Evolutionary conservation across 1,140 invertebrate species (phyloP), one percentile per base, ranked within the genome.

Genomic region (Aporrectodea caliginosa): DNA sequence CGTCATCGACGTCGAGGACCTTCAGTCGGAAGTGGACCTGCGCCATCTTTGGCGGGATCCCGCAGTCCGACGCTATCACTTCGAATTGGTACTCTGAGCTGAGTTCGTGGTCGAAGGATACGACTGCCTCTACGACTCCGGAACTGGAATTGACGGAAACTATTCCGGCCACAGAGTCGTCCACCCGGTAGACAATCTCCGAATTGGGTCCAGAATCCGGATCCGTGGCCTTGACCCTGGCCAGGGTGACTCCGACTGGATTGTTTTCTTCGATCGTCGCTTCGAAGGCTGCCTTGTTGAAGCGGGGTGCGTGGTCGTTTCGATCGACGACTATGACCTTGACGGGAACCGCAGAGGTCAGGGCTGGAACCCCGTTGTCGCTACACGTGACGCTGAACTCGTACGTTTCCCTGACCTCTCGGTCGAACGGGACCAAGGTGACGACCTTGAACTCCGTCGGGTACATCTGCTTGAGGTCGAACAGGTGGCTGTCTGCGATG

Each of bases 201-300:
- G 58, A 33, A 32, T 43, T 69, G n/a, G 34, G 22, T 69, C 79
- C 75, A 27, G 33, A n/a, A 33, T 77, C 77, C 22, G 33, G 14
- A 35, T 78, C 35, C 29, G 34, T 78, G 69, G 75, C 71, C 22
- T 58, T 58, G 31, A 81, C 69, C 35, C 30, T 34, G 32, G 43
- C 16, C 16, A 81, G 22, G 35, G 33, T 72, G 16, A 29, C 30
- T 14, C 77, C 80, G n/a, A 68, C 2, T 30, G 32, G 27, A 34
- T 78, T 81, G 77, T 81, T 81, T 27, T 81, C 80, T 16, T 34
- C n/a, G 27, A 81, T 74, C 16, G 29, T 27, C 6, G 73, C 76
- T n/a, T 68, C 29, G 31, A 78, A 81, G 27, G 71, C 30, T 14
- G 32, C 31, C 22, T 78, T 69, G 0, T 32, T 29, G 34, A 81